Percentiles rank a stretch among this genome's conserved stretches.
Conservation (phyloP, 2,888 invertebrate species). For the Gastrophysa polygoni region DNA sequence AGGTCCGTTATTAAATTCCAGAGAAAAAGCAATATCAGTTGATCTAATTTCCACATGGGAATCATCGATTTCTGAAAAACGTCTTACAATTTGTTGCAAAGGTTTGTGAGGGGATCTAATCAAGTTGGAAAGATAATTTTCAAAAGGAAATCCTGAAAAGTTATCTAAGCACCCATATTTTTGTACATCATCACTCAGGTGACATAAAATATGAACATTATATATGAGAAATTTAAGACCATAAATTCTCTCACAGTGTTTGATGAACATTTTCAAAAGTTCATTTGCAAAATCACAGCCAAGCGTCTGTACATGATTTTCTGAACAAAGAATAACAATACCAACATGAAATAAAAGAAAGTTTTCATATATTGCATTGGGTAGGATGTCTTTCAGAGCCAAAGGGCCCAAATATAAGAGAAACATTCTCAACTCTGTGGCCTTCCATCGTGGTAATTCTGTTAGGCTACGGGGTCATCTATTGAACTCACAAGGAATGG, state of each 20-base stretch:
- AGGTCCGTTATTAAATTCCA: not conserved
- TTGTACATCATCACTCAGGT: conserved; percentile 21
- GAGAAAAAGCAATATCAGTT: conserved; percentile 1
- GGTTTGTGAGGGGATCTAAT: conserved; percentile 15
- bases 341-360: conserved; percentile 22
- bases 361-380: conserved; percentile 18
- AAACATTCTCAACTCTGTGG: conserved; percentile 23
- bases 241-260: conserved; percentile 21
- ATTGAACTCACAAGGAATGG: conserved; percentile 21
- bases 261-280: conserved; percentile 17
- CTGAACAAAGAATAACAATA: conserved; percentile 14
- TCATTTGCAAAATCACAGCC: conserved; percentile 14
- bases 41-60: not conserved
- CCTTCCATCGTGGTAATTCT: conserved; percentile 23
- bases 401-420: conserved; percentile 23
- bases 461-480: conserved; percentile 11
- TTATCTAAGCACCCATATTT: conserved; percentile 20
- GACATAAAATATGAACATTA: conserved; percentile 21
- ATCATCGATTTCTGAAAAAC: conserved; percentile 7
- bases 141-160: conserved; percentile 15
- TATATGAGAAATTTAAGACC: conserved; percentile 21
- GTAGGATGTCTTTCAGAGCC: conserved; percentile 9
- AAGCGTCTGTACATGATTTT: conserved; percentile 9
- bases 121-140: conserved; percentile 18
- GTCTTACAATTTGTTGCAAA: conserved; percentile 17